Conservation (phyloP, 2,888 invertebrate genomes). For the Acrobasis suavella region DNA sequence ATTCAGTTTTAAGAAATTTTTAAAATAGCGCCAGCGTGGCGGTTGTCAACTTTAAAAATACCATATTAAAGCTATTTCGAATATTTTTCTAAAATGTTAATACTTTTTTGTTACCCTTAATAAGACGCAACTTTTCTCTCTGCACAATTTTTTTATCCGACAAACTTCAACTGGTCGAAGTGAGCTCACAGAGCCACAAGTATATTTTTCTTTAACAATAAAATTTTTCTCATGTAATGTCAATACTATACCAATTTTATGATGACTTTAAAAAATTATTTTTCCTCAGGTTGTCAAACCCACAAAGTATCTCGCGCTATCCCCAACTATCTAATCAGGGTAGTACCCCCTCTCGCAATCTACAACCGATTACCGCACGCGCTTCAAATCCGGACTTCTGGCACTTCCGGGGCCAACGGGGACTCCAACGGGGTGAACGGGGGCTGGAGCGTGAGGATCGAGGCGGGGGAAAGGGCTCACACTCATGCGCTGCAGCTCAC, state of each 20-base stretch:
- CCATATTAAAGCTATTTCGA: no score
- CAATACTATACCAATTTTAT: not conserved
- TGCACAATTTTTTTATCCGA: no score
- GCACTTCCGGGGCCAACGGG: slow-evolving; percentile 24
- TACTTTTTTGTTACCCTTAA: no score
- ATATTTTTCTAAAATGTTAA: no score
- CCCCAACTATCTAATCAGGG: slow-evolving; percentile 87
- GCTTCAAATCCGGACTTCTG: slow-evolving; percentile 63
- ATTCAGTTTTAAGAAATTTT: no score
- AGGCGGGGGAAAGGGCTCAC: slow-evolving; percentile 87
- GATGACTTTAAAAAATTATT: slow-evolving; percentile 2
- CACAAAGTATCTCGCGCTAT: slow-evolving; percentile 76
- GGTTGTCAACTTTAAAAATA: no score
- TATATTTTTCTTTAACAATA: no score
- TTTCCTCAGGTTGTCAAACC: slow-evolving; percentile 59
- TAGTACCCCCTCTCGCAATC: slow-evolving; percentile 88
- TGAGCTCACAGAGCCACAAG: no score
- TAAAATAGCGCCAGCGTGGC: no score
- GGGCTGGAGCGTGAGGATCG: slow-evolving; percentile 78
- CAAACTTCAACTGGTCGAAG: no score
- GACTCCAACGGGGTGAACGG: slow-evolving; percentile 30
- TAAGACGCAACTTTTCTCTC: no score
- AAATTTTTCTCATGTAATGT: no score
- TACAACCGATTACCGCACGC: slow-evolving; percentile 91
- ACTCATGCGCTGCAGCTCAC: slow-evolving; percentile 86